Evolutionary conservation across 2,888 invertebrate species (phyloP).

Genomic region (Pristionchus arcanus): DNA sequence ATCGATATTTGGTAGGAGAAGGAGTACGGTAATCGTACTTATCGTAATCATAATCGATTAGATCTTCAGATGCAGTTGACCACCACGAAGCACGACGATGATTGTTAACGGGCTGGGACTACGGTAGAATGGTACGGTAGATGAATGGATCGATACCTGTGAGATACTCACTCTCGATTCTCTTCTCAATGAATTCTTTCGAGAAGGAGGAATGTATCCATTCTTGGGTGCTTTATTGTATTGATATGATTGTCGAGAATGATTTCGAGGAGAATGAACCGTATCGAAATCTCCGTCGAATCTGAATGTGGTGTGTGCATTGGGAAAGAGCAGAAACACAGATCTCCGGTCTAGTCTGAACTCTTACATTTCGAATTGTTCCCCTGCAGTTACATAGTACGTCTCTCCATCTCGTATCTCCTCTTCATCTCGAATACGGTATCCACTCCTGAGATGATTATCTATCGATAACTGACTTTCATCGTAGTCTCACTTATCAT

Average conservation of each 20-base stretch:
- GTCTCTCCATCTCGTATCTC: slow-evolving; percentile 68
- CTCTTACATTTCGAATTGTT: slow-evolving; percentile 62
- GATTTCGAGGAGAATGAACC: slow-evolving; percentile 4
- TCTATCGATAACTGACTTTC: neutral
- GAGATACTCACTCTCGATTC: slow-evolving; percentile 40
- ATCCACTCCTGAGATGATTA: slow-evolving; percentile 62
- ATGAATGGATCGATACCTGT: neutral
- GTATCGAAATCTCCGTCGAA: slow-evolving; percentile 34
- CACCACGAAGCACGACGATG: slow-evolving; percentile 45
- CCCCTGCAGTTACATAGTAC: slow-evolving; percentile 67
- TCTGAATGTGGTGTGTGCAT: neutral
- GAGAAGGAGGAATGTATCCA: slow-evolving; percentile 10
- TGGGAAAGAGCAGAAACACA: neutral
- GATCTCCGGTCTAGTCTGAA: neutral
- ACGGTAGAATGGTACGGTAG: neutral
- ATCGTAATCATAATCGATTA: slow-evolving; percentile 55
- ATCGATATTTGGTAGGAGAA: slow-evolving; percentile 42
- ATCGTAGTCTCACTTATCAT: slow-evolving; percentile 42
- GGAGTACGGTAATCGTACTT: slow-evolving; percentile 50
- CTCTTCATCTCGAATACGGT: slow-evolving; percentile 64
- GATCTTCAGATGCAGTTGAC: slow-evolving; percentile 52
- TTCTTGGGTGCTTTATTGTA: slow-evolving; percentile 44
- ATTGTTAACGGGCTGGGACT: neutral
- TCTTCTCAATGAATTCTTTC: neutral
- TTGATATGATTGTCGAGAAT: slow-evolving; percentile 30